Percentiles rank a stretch among this genome's conserved stretches.
Conservation (phyloP, 2,797 vertebrate genomes). For the Pseudochirops cupreus region DNA sequence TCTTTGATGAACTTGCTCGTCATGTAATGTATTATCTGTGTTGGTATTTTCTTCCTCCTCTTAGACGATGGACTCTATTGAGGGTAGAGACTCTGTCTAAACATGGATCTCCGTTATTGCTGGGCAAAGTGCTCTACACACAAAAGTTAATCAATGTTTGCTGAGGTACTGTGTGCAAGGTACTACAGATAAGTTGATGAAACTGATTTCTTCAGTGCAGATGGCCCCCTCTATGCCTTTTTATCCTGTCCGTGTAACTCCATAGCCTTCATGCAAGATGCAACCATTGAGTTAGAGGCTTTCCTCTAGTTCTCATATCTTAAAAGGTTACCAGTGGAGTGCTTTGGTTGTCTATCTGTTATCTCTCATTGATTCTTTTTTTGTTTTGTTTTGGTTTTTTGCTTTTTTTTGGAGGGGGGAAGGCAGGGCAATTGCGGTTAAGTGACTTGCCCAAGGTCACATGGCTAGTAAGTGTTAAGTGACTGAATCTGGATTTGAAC, state of each 20-base stretch:
- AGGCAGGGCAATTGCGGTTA: too few relatives aligned
- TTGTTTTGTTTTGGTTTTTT: too few relatives aligned
- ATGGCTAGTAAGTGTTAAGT: too few relatives aligned
- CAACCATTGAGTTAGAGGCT: background rate
- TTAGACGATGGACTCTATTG: background rate
- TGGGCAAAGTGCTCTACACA: background rate
- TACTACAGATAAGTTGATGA: background rate
- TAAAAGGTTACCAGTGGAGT: background rate
- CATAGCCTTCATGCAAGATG: background rate
- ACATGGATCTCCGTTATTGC: background rate
- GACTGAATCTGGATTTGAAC: too few relatives aligned
- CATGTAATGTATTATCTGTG: background rate
- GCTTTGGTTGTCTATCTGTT: background rate
- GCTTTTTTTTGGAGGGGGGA: too few relatives aligned
- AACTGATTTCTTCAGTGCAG: background rate
- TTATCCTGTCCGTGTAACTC: background rate
- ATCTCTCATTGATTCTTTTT: background rate
- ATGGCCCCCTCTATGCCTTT: background rate
- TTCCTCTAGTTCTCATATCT: background rate
- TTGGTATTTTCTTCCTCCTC: background rate
- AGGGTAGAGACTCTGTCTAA: background rate
- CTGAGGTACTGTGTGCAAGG: background rate
- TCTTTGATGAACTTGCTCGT: background rate
- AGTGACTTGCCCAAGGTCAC: too few relatives aligned
- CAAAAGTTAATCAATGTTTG: background rate